A percentile compares a stretch with the other conserved stretches of the same genome.
Evolutionary conservation across 2,888 invertebrate species (phyloP).

Genomic region (Drepana falcataria): DNA sequence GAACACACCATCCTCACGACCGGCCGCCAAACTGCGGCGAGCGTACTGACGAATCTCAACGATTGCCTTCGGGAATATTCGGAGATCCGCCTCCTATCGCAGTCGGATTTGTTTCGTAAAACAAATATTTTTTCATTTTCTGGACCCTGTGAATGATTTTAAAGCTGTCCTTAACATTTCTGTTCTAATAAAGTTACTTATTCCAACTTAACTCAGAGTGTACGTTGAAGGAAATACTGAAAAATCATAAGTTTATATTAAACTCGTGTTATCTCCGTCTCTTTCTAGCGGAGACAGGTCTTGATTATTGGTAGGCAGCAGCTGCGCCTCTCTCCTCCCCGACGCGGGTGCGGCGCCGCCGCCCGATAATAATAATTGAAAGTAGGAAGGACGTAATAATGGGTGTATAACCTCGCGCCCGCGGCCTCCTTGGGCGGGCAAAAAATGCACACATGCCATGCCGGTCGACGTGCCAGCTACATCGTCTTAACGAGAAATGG

Average conservation of each 20-base stretch:
- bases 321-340: slow-evolving; percentile 79
- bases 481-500: slow-evolving; percentile 41
- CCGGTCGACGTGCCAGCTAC: slow-evolving; percentile 43
- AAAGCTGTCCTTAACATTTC: background rate
- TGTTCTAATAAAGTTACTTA: background rate
- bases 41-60: slow-evolving; percentile 61
- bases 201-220: background rate
- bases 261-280: slow-evolving; percentile 49
- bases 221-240: background rate
- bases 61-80: slow-evolving; percentile 61
- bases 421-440: slow-evolving; percentile 79
- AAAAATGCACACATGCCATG: slow-evolving; percentile 76
- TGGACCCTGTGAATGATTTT: background rate
- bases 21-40: slow-evolving; percentile 76
- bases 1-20: slow-evolving; percentile 75
- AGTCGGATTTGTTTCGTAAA: slow-evolving; percentile 50
- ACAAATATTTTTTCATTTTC: slow-evolving; percentile 26
- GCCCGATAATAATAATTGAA: slow-evolving; percentile 79
- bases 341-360: slow-evolving; percentile 72
- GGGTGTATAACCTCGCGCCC: slow-evolving; percentile 79
- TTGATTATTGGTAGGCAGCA: slow-evolving; percentile 80
- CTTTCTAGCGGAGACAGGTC: slow-evolving; percentile 62
- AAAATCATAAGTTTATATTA: slow-evolving; percentile 23
- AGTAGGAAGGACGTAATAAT: slow-evolving; percentile 80
- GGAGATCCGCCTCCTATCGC: slow-evolving; percentile 78